Conservation (phyloP, 30 jellyfish, hydroid and myxozoan species). For the Nemopilema nomurai region DNA sequence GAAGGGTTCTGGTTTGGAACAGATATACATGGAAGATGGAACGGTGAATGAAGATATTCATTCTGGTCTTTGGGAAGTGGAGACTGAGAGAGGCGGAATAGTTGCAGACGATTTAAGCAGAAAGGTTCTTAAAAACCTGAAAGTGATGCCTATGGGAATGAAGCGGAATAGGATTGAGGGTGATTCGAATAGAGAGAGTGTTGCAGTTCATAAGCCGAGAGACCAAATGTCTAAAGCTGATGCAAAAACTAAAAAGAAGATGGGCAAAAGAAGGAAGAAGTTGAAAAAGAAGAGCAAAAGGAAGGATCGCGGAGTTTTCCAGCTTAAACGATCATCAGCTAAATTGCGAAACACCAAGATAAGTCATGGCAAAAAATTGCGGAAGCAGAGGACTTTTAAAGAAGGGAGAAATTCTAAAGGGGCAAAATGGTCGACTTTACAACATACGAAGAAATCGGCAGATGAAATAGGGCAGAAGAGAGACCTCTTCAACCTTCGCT, state of each 20-base stretch:
- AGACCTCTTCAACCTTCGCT: constrained; percentile 3
- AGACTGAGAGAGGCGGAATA: constrained; percentile 21
- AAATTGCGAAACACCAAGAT: not conserved
- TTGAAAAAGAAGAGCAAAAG: not conserved
- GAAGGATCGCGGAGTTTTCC: no score
- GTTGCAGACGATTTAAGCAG: constrained; percentile 37
- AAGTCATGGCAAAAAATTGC: not conserved
- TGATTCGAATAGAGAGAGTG: not conserved
- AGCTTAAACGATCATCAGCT: not conserved
- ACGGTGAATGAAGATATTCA: not conserved
- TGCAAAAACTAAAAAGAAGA: not conserved
- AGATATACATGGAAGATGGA: not conserved
- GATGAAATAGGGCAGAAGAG: constrained; percentile 11
- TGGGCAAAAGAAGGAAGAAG: not conserved
- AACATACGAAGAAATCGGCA: not conserved
- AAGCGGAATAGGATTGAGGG: constrained; percentile 6
- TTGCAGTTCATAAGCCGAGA: no score
- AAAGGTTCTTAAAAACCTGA: not conserved
- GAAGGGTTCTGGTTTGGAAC: not conserved
- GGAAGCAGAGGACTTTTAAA: not conserved
- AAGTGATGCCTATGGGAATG: not conserved
- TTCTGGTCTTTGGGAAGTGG: not conserved
- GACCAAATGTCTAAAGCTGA: not conserved
- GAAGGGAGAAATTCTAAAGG: not conserved
- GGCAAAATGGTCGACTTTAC: not conserved